phyloP scores from a whole-genome alignment of 1,140 invertebrate genomes.

The Kradibia gibbosae region DNA sequence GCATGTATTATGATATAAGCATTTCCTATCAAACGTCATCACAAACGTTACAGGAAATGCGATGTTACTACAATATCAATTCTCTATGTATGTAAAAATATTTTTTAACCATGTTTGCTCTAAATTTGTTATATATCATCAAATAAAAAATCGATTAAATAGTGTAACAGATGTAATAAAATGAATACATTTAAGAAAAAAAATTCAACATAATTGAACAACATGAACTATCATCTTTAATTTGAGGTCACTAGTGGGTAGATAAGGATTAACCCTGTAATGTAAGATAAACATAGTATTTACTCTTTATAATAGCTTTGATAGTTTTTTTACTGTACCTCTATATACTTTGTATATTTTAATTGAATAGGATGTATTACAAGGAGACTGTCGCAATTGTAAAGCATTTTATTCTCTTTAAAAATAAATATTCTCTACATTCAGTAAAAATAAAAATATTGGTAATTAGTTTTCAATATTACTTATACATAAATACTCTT shows the following conservation, averaged over 20 bases:
- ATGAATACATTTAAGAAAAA: no score
- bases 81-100: no score
- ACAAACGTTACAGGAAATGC: no score
- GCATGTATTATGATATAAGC: no score
- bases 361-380: conserved; percentile 31
- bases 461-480: neutral
- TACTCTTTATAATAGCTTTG: conserved; percentile 23
- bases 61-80: no score
- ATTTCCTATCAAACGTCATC: no score
- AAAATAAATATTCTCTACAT: neutral
- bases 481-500: neutral
- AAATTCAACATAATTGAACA: no score
- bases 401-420: neutral
- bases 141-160: no score
- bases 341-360: conserved; percentile 8
- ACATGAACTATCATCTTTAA: neutral
- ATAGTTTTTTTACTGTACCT: neutral
- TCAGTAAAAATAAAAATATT: neutral
- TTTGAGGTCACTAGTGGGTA: neutral
- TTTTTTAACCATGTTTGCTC: no score
- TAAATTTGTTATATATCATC: no score
- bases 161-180: no score
- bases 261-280: conserved; percentile 33
- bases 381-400: neutral
- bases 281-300: conserved; percentile 5